Percentiles rank a stretch among this genome's conserved stretches.
Conservation (phyloP, 2,797 vertebrate genomes). For the Hafferia zeledoni region DNA sequence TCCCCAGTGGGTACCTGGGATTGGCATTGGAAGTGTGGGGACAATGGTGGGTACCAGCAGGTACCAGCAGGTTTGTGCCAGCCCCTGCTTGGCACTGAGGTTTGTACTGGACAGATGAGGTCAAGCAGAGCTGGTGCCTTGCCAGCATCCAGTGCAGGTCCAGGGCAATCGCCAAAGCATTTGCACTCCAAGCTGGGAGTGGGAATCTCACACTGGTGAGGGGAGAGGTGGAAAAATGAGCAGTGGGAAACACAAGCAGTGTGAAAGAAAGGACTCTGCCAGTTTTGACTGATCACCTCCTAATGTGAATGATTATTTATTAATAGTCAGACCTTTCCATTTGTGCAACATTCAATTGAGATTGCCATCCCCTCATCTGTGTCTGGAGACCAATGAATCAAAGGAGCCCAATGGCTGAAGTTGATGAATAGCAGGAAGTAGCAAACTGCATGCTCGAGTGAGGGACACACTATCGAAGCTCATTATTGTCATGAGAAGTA, state of each 20-base stretch:
- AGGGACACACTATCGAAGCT: not conserved
- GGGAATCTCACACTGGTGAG: not conserved
- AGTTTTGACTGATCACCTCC: not conserved
- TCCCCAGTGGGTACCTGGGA: fast-evolving
- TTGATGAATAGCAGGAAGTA: not conserved
- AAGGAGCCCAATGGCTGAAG: not conserved
- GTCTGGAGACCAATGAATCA: not conserved
- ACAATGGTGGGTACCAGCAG: fast-evolving
- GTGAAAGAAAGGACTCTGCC: not conserved
- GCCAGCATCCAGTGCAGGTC: not conserved
- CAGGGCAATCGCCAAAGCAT: not conserved
- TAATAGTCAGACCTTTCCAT: not conserved
- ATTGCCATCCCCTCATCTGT: not conserved
- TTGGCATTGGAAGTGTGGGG: fast-evolving
- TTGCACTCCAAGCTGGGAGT: fast-evolving
- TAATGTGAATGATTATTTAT: not conserved
- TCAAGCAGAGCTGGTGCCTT: fast-evolving
- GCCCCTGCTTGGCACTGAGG: not conserved
- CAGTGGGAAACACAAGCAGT: fast-evolving
- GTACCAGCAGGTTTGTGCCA: fast-evolving
- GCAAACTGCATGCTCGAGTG: fast-evolving
- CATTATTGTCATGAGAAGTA: not conserved
- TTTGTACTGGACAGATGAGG: fast-evolving
- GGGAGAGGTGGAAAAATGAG: not conserved
- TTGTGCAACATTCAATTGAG: not conserved